Percentiles rank a stretch among this genome's conserved stretches.
Evolutionary conservation across 2,888 invertebrate genomes (phyloP).

Genomic region (Acronicta leporina): DNA sequence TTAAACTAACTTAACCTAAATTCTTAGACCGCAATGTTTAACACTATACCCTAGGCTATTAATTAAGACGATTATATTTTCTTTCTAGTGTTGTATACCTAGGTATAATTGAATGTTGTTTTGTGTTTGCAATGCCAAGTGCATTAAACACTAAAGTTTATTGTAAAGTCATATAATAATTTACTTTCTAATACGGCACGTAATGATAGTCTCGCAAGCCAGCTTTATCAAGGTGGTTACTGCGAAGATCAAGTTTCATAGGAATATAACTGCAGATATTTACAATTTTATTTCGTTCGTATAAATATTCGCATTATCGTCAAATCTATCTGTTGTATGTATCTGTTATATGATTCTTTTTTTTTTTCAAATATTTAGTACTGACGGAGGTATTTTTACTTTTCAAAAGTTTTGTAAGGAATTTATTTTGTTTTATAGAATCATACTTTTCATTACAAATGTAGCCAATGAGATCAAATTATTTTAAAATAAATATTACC

Average conservation of each 20-base stretch:
- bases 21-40: too few relatives aligned
- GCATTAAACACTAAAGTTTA: constrained; percentile 39
- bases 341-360: too few relatives aligned
- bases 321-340: constrained; percentile 15
- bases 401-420: too few relatives aligned
- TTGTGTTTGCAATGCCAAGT: constrained; percentile 7
- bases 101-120: constrained; percentile 7
- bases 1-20: too few relatives aligned
- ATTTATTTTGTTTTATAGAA: too few relatives aligned
- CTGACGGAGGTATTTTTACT: neutral
- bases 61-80: too few relatives aligned
- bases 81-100: neutral
- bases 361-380: too few relatives aligned
- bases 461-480: too few relatives aligned
- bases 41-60: too few relatives aligned
- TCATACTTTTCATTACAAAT: too few relatives aligned
- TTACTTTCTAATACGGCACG: constrained; percentile 45
- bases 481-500: too few relatives aligned
- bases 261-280: constrained; percentile 38
- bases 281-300: constrained; percentile 39
- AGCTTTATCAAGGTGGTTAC: constrained; percentile 35
- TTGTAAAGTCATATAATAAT: constrained; percentile 30
- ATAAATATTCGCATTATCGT: constrained; percentile 13
- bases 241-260: constrained; percentile 50
- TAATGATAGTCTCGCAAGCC: constrained; percentile 32